A percentile compares a stretch with the other conserved stretches of the same genome.
Conservation (phyloP, 2,113 vertebrate genomes). For the Megalops atlanticus region DNA sequence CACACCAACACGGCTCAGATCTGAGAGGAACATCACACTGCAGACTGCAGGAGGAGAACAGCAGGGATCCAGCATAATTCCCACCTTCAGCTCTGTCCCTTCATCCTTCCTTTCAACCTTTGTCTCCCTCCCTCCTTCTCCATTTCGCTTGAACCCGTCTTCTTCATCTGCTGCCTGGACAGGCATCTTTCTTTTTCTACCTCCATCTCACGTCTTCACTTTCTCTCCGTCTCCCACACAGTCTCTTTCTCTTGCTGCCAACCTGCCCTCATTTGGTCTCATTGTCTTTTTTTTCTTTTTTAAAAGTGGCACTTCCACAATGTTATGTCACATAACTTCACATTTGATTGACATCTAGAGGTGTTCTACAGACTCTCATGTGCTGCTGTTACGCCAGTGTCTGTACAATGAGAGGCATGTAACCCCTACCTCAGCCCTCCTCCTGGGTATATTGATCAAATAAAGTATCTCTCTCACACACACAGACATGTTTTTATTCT, state of each 20-base stretch:
- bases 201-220: slow-evolving; percentile 25
- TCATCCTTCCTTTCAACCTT: not conserved
- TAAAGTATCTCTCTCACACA: too few species aligned
- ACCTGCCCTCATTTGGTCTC: not conserved
- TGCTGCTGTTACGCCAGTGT: too few species aligned
- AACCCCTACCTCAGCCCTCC: too few species aligned
- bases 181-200: not conserved
- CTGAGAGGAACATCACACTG: not conserved
- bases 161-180: slow-evolving; percentile 15
- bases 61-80: not conserved
- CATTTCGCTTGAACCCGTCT: not conserved
- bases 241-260: not conserved
- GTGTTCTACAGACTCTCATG: too few species aligned
- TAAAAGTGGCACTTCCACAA: too few species aligned
- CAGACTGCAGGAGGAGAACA: too few species aligned
- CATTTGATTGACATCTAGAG: too few species aligned
- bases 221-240: not conserved
- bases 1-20: not conserved
- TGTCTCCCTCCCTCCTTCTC: not conserved
- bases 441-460: too few species aligned
- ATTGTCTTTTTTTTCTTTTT: not conserved
- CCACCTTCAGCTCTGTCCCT: not conserved
- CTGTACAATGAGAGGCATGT: too few species aligned
- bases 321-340: too few species aligned
- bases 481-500: too few species aligned